Conservation (phyloP, 2,113 vertebrate species). For the Seriola dumerili region DNA sequence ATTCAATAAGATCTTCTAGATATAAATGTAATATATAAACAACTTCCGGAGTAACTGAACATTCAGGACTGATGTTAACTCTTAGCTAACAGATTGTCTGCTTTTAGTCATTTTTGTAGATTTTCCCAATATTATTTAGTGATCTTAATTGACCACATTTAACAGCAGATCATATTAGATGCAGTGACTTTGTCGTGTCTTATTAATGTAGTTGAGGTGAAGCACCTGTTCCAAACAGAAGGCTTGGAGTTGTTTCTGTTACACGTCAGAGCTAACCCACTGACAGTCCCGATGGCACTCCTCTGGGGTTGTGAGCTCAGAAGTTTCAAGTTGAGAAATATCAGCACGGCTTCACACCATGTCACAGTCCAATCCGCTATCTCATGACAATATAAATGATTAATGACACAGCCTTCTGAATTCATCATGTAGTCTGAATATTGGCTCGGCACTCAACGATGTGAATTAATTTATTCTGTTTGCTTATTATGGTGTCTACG, state of each 20-base stretch:
- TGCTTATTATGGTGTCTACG: neutral
- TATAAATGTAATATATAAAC: no score
- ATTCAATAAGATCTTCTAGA: no score
- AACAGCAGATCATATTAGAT: neutral
- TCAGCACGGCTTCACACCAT: constrained; percentile 16
- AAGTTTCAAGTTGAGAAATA: constrained; percentile 52
- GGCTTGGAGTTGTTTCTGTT: neutral
- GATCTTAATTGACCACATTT: neutral
- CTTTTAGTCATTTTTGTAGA: neutral
- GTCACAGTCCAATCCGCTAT: constrained; percentile 39
- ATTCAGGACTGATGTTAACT: neutral
- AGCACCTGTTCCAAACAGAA: neutral
- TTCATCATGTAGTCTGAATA: constrained; percentile 50
- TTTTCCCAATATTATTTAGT: neutral
- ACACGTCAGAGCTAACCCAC: constrained; percentile 8
- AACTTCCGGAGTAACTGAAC: no score
- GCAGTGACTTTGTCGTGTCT: neutral
- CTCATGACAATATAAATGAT: constrained; percentile 52
- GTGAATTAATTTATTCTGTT: constrained; percentile 39
- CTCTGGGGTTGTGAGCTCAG: constrained; percentile 23
- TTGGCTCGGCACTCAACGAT: constrained; percentile 30
- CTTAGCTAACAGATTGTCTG: neutral
- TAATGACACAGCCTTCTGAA: constrained; percentile 49
- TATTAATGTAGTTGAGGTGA: neutral
- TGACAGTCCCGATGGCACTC: constrained; percentile 7